phyloP scores from a whole-genome alignment of 2,797 vertebrate genomes.

The Phrynocephalus forsythii region DNA sequence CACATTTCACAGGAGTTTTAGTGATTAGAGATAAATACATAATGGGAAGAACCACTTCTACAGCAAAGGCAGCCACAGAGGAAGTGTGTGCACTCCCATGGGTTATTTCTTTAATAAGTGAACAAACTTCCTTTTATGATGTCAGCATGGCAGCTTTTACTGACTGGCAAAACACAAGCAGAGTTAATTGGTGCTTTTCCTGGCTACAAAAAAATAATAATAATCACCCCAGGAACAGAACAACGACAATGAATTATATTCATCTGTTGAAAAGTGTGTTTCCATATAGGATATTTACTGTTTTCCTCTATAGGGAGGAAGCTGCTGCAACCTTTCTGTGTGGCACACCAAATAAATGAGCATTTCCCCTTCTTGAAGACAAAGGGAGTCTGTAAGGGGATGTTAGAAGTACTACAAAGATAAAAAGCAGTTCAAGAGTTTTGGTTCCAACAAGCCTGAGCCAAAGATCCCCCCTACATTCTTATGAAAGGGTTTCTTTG shows the following conservation, averaged over 20 bases:
- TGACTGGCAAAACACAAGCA: slow-evolving; percentile 6
- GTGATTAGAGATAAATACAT: slow-evolving; percentile 37
- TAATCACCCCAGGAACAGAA: slow-evolving; percentile 6
- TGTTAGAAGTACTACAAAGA: neutral
- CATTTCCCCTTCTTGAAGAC: neutral
- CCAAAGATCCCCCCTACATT: slow-evolving; percentile 12
- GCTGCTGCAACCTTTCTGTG: neutral
- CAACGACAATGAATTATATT: slow-evolving; percentile 12
- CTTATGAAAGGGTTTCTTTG: slow-evolving; percentile 17
- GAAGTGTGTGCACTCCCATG: slow-evolving; percentile 15
- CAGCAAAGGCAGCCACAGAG: slow-evolving; percentile 19
- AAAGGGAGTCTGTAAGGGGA: neutral
- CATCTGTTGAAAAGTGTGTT: slow-evolving; percentile 27
- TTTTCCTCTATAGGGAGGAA: neutral
- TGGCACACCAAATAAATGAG: slow-evolving; percentile 3
- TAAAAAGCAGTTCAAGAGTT: neutral
- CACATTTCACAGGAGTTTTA: slow-evolving; percentile 15
- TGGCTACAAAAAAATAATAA: slow-evolving; percentile 4
- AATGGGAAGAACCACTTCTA: slow-evolving; percentile 19
- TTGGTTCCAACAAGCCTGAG: neutral
- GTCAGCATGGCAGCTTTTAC: slow-evolving; percentile 8
- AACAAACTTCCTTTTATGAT: slow-evolving; percentile 19
- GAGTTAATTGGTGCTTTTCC: slow-evolving; percentile 23
- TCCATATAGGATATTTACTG: neutral
- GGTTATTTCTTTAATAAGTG: slow-evolving; percentile 27